A percentile compares a stretch with the other conserved stretches of the same genome.
Evolutionary conservation across 2,888 invertebrate species (phyloP).

Genomic region (Cephus pygmeus): DNA sequence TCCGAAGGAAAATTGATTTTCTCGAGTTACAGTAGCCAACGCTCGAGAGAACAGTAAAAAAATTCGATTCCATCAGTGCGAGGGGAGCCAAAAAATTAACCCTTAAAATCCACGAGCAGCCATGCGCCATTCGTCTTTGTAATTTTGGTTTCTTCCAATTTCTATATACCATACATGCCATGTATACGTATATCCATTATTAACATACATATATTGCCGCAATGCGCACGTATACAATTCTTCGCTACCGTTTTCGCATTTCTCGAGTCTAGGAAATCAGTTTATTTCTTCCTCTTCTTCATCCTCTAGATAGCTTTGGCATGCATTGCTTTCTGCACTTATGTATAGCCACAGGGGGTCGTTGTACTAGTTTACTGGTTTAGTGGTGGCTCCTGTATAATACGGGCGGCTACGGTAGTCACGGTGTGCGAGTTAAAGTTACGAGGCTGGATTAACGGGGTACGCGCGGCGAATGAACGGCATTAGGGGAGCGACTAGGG

Average conservation of each 20-base stretch:
- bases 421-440: slow-evolving; percentile 32
- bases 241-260: neutral
- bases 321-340: neutral
- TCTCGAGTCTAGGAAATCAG: neutral
- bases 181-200: neutral
- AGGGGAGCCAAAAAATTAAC: neutral
- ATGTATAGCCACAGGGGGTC: neutral
- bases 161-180: neutral
- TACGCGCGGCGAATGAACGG: slow-evolving; percentile 44
- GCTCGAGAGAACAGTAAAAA: neutral
- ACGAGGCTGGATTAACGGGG: slow-evolving; percentile 42
- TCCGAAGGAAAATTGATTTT: neutral
- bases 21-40: neutral
- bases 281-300: neutral
- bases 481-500: slow-evolving; percentile 34
- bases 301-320: neutral
- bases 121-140: neutral
- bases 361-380: slow-evolving; percentile 27
- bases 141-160: neutral
- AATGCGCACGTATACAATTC: neutral
- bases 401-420: slow-evolving; percentile 7
- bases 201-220: neutral
- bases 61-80: neutral
- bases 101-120: neutral
- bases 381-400: slow-evolving; percentile 25